Evolutionary conservation across 1,140 invertebrate genomes (phyloP), one percentile per base, ranked within the genome.

Genomic region (Sinella curviseta): DNA sequence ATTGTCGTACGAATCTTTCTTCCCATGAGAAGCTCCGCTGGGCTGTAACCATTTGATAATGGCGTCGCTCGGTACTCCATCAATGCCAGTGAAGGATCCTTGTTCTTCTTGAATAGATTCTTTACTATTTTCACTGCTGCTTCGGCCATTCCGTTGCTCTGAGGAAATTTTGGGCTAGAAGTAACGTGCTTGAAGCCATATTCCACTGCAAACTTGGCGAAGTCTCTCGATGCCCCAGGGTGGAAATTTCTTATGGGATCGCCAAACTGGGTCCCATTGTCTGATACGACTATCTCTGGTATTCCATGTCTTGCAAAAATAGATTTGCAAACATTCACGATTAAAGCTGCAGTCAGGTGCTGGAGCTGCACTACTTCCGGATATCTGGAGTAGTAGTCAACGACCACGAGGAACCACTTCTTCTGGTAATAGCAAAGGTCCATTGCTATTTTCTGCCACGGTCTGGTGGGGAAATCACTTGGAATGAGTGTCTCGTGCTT

Each of bases 61-160:
- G 79, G 79, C 33, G 79, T 80, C 0, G 75, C 60, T 12, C 76
- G 28, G 24, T 80, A 80, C 28, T 77, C 74, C 60, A 80, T 1
- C 24, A 80, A 76, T 0, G 80, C 83, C 77, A 4, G 82, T 48
- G 85, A 82, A 65, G 84, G 84, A 75, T 84, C 31, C 34, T n/a
- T n/a, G n/a, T n/a, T n/a, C 78, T 86, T 86, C 77, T 78, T 67
- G 28, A 80, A 30, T 0, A 80, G 60, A 12, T 12, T 1, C 54
- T 81, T 81, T 39, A 78, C 70, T n/a, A 78, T 77, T 55, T 75
- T 78, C 3, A 81, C 80, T 8, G 1, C 76, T 26, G 77, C 60
- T 74, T 81, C 80, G 24, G 77, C 70, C 20, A 74, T 33, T 30
- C 80, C 77, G 39, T 81, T 81, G 77, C 26, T 33, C 76, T 81